Base-by-base conservation (phyloP, 2,113 vertebrate genomes). In the Myodes glareolus region DNA sequence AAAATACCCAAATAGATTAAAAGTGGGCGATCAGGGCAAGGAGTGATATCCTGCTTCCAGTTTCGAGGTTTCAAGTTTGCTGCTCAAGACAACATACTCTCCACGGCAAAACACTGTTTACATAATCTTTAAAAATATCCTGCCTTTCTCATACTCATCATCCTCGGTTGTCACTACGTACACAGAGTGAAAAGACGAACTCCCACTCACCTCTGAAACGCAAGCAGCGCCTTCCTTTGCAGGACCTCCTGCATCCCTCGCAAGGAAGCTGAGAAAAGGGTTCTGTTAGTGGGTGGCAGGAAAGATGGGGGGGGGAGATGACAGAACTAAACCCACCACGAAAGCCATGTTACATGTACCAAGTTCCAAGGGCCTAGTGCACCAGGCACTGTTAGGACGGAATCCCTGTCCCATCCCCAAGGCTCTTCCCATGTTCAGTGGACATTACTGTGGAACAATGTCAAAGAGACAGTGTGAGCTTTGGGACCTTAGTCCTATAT, bases 181-280 rank as follows among this genome's bases (percentile, higher is more conserved):
- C 2, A 98, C 95, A 72, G n/a, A 98, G 98, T 36, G 33, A 96
- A 98, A 98, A 98, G 97, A 97, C 94, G 92, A 97, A 98, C 97
- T 97, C 97, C 96, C 94, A 98, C 99, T 98, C 98, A 99, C 99
- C 99, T 99, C 98, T 99, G 99, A 98, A 99, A 99, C 67, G 99
- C 99, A 98, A 99, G 99, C 97, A 99, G 99, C 96, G 99, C 99
- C 98, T 99, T 99, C 98, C 99, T 99, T 98, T 99, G 99, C 96
- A 99, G 99, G 98, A 99, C 99, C 98, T 99, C 99, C 98, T 99
- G 99, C 97, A 99, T 98, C 98, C 99, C 99, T 96, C 99, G 98
- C 98, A 99, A 98, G 55, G 99, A 99, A 47, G 99, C 99, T 99
- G 95, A 91, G 98, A 98, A 98, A 98, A 97, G 94, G 96, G 94